Conservation (phyloP, 2,888 invertebrate genomes). For the Pachymerium ferrugineum region DNA sequence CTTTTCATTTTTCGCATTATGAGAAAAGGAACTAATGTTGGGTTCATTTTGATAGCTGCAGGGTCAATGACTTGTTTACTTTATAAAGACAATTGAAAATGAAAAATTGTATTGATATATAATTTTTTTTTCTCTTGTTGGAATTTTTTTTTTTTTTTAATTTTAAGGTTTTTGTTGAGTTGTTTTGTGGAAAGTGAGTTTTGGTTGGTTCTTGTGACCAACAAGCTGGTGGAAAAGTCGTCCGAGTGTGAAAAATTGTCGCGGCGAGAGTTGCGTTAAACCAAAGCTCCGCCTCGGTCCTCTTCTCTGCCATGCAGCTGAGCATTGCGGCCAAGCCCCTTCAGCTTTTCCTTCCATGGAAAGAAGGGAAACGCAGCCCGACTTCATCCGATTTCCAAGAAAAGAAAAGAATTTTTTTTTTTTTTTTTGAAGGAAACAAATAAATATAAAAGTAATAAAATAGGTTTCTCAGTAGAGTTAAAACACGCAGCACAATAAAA, state of each 20-base stretch:
- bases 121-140: background rate
- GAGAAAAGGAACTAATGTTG: conserved; percentile 25
- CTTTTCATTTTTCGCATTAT: background rate
- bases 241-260: conserved; percentile 25
- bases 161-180: too few species aligned
- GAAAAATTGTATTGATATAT: background rate
- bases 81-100: background rate
- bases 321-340: conserved; percentile 27
- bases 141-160: background rate
- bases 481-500: too few species aligned
- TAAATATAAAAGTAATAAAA: too few species aligned
- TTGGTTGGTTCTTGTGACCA: background rate
- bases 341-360: background rate
- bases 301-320: conserved; percentile 20
- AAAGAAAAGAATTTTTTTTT: too few species aligned
- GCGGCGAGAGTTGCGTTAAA: conserved; percentile 27
- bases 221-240: background rate
- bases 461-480: too few species aligned
- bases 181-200: background rate
- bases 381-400: too few species aligned
- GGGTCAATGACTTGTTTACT: conserved; percentile 4
- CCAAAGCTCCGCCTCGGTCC: conserved; percentile 24
- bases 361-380: background rate
- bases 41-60: background rate
- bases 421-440: too few species aligned